Evolutionary conservation across 2,797 vertebrate genomes (phyloP), one percentile per base, ranked within the genome.

Genomic region (Diplodus puntazzo): DNA sequence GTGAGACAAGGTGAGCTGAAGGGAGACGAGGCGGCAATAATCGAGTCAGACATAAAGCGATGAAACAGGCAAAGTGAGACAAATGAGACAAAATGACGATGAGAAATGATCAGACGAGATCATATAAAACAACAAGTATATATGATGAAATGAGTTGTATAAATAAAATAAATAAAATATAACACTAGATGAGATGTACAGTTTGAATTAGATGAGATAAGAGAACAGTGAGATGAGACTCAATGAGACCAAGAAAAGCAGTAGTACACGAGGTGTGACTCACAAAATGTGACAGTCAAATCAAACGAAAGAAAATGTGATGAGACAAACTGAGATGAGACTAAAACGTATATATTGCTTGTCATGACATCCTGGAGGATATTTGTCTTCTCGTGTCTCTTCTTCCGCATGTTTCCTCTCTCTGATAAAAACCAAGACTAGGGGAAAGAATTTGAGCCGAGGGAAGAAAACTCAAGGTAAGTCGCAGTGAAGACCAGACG

Each of bases 391-490:
- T 34, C 6, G 1, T 53, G 12, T 23, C 52, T 6, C 52, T 25
- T 54, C 23, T 25, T 17, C 16, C 16, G 53, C 23, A 55, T 16
- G 53, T 16, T 27, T 25, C 25, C 14, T 55, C 14, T 23, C 21
- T 60, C 20, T 60, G 3, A 1, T 5, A 25, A 18, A 73, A 63
- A 64, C 18, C 14, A 62, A 5, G 50, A 61, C 48, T 27, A 54
- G 1, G 68, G 39, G 69, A 9, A 45, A 34, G 39, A 42, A 39
- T 39, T 39, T 39, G 34, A 45, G 52, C 68, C 67, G 63, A 73
- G 45, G 67, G 11, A 9, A n/a, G 20, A 60, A 69, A 59, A 57
- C 53, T 63, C 42, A 62, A 46, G n/a, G 59, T 49, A 25, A 50
- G 43, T 49, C 34, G 27, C 3, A 30, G 39, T 3, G 8, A 66